Evolutionary conservation across 2,113 vertebrate species (phyloP).

Genomic region (Microcebus jonahi): DNA sequence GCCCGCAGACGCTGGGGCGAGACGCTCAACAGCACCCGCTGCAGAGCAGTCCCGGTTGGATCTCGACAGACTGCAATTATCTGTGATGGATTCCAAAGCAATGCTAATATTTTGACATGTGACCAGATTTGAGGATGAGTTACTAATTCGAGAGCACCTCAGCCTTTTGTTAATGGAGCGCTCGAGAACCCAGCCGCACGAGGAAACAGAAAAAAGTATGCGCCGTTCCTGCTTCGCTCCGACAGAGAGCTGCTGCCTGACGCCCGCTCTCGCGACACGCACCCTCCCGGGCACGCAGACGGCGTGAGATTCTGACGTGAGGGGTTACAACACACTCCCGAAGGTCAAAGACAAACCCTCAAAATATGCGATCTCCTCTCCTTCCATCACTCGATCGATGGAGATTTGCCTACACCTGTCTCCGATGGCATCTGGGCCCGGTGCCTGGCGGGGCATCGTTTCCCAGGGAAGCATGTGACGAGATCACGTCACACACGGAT

Average conservation of each 20-base stretch:
- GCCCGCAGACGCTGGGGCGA: fast-evolving
- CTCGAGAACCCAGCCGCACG: not conserved
- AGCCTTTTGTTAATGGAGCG: not conserved
- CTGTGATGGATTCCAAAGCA: not conserved
- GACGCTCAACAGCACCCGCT: fast-evolving
- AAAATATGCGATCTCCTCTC: not conserved
- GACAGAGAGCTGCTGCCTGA: not conserved
- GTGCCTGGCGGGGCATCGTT: not conserved
- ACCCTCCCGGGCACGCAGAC: fast-evolving
- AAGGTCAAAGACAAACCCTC: not conserved
- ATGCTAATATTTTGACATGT: slow-evolving; percentile 46
- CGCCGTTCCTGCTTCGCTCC: not conserved
- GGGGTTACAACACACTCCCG: fast-evolving
- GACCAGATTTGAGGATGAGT: not conserved
- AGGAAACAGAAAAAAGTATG: not conserved
- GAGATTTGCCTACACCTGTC: not conserved
- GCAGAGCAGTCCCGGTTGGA: not conserved
- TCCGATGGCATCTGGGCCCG: not conserved
- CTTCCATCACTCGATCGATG: not conserved
- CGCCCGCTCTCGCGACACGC: not conserved
- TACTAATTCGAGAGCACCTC: not conserved
- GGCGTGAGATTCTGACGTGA: not conserved
- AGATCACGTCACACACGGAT: not conserved
- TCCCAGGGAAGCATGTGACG: not conserved
- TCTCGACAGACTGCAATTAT: not conserved